Percentiles rank a stretch among this genome's conserved stretches.
These are phyloP conservation scores for Pygathrix nemaeus DNA, from an alignment of 2,113 vertebrate genomes.

Conservation along the genomic window DNA sequence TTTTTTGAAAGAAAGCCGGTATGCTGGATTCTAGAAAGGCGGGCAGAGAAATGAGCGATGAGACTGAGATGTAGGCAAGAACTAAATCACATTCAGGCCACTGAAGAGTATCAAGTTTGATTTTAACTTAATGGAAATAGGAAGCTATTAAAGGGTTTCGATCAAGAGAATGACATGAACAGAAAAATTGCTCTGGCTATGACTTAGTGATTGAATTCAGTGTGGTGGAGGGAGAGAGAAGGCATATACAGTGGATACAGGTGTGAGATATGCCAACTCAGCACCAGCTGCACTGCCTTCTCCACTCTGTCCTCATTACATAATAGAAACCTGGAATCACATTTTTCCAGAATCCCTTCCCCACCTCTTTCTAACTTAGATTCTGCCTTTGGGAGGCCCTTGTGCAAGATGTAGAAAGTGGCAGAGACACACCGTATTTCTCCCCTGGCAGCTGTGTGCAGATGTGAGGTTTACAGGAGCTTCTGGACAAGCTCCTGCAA, in stretches of 20 bases:
- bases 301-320: background rate
- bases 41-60: background rate
- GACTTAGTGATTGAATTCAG: background rate
- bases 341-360: background rate
- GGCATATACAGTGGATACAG: rapidly evolving
- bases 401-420: background rate
- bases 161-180: background rate
- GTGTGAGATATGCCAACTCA: background rate
- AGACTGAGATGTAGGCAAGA: background rate
- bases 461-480: background rate
- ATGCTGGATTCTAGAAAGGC: background rate
- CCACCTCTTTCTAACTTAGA: background rate
- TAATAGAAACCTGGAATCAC: background rate
- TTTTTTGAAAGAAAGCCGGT: background rate
- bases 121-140: background rate
- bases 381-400: background rate
- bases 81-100: background rate
- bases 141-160: background rate
- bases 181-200: background rate
- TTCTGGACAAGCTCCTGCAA: background rate
- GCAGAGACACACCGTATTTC: background rate
- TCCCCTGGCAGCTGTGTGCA: background rate
- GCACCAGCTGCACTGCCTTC: background rate
- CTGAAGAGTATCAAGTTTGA: background rate
- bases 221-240: background rate